A percentile compares a stretch with the other conserved stretches of the same genome.
phyloP scores from a whole-genome alignment of 2,113 vertebrate genomes.

The Uria aalge region DNA sequence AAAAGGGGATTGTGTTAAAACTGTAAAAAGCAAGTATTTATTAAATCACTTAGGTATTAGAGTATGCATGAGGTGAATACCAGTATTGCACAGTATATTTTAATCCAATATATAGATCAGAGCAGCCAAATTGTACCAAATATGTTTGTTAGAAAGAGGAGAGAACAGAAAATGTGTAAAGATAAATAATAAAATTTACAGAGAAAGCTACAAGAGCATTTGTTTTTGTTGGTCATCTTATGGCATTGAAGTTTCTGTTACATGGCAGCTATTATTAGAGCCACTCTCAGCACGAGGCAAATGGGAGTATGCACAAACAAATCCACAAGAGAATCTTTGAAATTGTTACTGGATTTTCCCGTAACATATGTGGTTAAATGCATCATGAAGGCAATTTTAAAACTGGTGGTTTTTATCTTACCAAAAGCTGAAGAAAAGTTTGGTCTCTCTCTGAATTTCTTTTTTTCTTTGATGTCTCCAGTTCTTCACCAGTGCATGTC shows the following conservation, averaged over 20 bases:
- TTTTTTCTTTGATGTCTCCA: not conserved
- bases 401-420: not conserved
- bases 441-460: not conserved
- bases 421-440: not conserved
- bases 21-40: not conserved
- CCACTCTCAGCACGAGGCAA: not conserved
- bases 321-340: not conserved
- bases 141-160: not conserved
- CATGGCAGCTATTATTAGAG: not conserved
- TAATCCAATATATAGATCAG: not conserved
- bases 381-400: not conserved
- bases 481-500: not conserved
- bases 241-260: not conserved
- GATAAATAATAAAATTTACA: not conserved
- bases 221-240: not conserved
- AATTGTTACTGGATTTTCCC: not conserved
- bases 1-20: not conserved
- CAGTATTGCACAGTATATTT: not conserved
- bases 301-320: not conserved
- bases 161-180: not conserved
- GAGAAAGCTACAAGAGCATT: fast-evolving
- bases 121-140: not conserved
- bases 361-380: not conserved
- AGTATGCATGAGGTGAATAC: not conserved
- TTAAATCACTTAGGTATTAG: not conserved